Base-by-base conservation (phyloP, 2,113 vertebrate genomes). In the Petrocephalus zakoni region DNA sequence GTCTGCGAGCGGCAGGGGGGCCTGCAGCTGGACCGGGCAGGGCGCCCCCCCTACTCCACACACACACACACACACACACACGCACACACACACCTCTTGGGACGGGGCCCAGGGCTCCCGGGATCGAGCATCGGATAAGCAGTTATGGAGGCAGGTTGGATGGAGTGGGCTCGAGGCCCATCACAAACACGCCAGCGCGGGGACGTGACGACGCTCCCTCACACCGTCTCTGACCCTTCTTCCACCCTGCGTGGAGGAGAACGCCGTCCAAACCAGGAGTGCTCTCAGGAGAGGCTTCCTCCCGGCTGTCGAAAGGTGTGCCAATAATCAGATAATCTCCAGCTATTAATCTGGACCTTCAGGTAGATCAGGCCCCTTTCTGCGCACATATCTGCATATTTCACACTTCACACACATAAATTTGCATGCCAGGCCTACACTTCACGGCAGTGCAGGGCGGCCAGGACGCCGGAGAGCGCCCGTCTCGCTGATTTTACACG, bases 341-440 rank as follows among this genome's bases (percentile, higher is more conserved):
- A 78, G 72, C 72, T 78, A 78, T 78, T 78, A 78, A 78, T 78
- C 34, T 78, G 72, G 34, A 42, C 34, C 72, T 78, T 78, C 29
- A 78, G 72, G 72, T 78, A 42, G 72, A 78, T 42, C 72, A 5
- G 17, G 72, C 72, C 19, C 68, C 37, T 78, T 42, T 78, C 13
- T 42, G 11, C 72, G 37, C 72, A 78, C 29, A 42, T 42, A 78
- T 78, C 34, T 78, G 72, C 29, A 78, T 78, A 78, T 78, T 78
- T 78, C 34, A 78, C 72, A 78, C 72, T 78, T 78, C 34, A 6
- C 29, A 78, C 34, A 6, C 29, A 78, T 34, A 78, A 78, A 78
- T 78, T 37, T 78, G 72, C 72, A 78, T 78, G 72, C 72, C 0
- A 78, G 72, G 72, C 34, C 72, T 17, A 42, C 72, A 78, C 72